Base-by-base conservation (phyloP, 2,797 vertebrate species). In the Centropyge bicolor region DNA sequence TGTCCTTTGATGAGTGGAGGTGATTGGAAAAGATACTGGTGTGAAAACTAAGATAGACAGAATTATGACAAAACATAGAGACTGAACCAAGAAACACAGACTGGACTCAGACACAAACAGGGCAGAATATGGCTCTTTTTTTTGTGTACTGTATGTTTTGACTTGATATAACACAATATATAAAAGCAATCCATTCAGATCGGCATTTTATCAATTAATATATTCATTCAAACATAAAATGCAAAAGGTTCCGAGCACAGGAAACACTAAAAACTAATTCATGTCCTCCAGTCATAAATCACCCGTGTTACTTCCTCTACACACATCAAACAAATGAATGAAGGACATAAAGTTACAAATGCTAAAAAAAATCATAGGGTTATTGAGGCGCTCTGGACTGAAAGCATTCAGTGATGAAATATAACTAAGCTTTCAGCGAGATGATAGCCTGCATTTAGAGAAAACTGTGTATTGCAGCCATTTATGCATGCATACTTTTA, bases 401-500 rank as follows among this genome's bases (percentile, higher is more conserved):
- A 83, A 82, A 83, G 56, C 72, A 52, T 80, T 84, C 71, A 74
- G 17, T 65, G 78, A 51, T 84, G 71, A 86, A 88, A 86, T 83
- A 83, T 48, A 66, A 36, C 70, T 81, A 52, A 74, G 61, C 83
- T 87, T 64, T 80, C 74, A 85, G 56, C 63, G 35, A 65, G 31
- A 76, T 82, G 83, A 89, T 76, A 72, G 82, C 64, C 38, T 60
- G 62, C 74, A 74, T 87, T 88, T 81, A 73, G 70, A 66, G 67
- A 74, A 80, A 68, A 65, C 70, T 69, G 51, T 70, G 74, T 72
- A 66, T 59, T 78, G 76, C 59, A 56, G 65, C 51, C 77, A 74
- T 88, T 87, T 83, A 76, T 79, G 82, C 84, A 85, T 45, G 83
- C 75, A 71, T 64, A 72, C 69, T 82, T 88, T 87, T 68, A 86